phyloP scores from a whole-genome alignment of 2,113 vertebrate genomes.

The Pteruthius melanotis region DNA sequence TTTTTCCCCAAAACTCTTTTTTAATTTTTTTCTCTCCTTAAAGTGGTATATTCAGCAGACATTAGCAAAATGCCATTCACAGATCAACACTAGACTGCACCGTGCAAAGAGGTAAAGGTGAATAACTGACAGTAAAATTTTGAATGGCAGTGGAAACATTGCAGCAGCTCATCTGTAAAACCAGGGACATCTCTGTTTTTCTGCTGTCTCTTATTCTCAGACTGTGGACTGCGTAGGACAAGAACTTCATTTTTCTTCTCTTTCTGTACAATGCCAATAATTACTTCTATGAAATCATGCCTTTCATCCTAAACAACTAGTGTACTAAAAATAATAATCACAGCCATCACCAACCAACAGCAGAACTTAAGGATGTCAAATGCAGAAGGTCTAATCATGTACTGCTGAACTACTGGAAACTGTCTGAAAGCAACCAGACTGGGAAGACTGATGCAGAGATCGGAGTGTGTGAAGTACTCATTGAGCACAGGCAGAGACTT shows the following conservation, averaged over 20 bases:
- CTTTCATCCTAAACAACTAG: not conserved
- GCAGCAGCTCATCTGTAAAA: not conserved
- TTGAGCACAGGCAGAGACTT: not conserved
- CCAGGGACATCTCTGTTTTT: not conserved
- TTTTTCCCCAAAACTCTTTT: not conserved
- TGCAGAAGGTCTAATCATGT: not conserved
- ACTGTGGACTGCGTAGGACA: not conserved
- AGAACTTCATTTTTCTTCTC: not conserved
- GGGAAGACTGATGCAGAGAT: not conserved
- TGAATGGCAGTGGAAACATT: not conserved
- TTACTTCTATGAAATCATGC: not conserved
- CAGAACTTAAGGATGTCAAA: not conserved
- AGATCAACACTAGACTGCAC: not conserved
- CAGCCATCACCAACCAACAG: not conserved
- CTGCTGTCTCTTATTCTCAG: not conserved
- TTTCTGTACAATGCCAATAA: not conserved
- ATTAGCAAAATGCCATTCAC: not conserved
- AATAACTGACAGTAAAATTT: not conserved
- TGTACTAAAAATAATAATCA: not conserved
- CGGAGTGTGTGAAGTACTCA: not conserved
- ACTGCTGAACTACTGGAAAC: not conserved
- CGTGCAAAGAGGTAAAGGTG: not conserved
- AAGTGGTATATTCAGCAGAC: not conserved
- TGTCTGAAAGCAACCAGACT: not conserved
- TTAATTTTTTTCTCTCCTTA: not conserved